Evolutionary conservation across 1,140 invertebrate species (phyloP).

Genomic region (Drosophila takahashii): DNA sequence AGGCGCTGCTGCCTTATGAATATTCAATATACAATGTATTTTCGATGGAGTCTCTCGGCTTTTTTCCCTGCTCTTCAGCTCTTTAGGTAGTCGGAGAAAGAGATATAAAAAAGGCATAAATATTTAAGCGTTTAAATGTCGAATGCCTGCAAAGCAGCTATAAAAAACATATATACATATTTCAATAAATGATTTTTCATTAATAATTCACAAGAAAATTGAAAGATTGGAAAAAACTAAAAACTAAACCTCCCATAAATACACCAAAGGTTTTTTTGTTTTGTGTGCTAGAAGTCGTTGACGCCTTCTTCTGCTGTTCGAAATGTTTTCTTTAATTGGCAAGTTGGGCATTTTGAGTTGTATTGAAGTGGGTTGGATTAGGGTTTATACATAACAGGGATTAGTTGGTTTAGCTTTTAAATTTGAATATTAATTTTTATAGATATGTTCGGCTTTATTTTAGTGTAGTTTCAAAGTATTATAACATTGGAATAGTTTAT

Average conservation of each 20-base stretch:
- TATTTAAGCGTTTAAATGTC: conserved; percentile 75
- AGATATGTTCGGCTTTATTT: background rate
- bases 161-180: conserved; percentile 72
- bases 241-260: conserved; percentile 50
- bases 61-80: conserved; percentile 34
- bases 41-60: conserved; percentile 1
- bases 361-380: conserved; percentile 23
- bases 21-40: conserved; percentile 61
- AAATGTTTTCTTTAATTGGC: conserved; percentile 57
- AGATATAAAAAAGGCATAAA: conserved; percentile 73
- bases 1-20: conserved; percentile 69
- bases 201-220: conserved; percentile 78
- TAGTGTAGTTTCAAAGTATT: too few relatives aligned
- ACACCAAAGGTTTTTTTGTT: conserved; percentile 1
- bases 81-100: conserved; percentile 48
- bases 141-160: conserved; percentile 70
- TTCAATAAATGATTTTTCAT: conserved; percentile 77
- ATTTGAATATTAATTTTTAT: background rate
- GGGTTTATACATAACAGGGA: background rate
- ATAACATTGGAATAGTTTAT: too few relatives aligned
- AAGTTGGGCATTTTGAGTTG: conserved; percentile 15
- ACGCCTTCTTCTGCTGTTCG: conserved; percentile 21
- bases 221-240: conserved; percentile 47
- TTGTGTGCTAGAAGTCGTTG: conserved; percentile 21
- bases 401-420: background rate